These are phyloP conservation scores for Dissostichus mawsoni DNA, from an alignment of 2,113 vertebrate species.

Conservation along the genomic window DNA sequence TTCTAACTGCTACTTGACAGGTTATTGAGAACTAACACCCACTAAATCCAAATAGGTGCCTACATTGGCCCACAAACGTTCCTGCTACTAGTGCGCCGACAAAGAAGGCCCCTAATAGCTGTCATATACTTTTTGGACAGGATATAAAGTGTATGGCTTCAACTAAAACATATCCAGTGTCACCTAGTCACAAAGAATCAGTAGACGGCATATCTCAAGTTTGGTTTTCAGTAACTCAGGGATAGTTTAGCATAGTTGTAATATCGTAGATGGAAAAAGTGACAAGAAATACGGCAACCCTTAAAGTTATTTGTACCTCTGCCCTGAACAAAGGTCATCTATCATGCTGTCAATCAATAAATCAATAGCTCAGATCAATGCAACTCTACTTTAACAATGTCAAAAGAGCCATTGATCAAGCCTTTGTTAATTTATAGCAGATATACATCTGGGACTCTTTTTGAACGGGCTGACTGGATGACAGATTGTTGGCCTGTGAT, in stretches of 20 bases:
- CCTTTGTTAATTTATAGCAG: constrained; percentile 10
- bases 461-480: constrained; percentile 17
- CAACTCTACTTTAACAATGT: constrained; percentile 48
- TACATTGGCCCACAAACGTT: constrained; percentile 18
- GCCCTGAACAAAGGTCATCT: constrained; percentile 21
- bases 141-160: constrained; percentile 24
- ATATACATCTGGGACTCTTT: constrained; percentile 21
- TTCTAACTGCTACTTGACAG: background rate
- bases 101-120: constrained; percentile 9
- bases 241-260: constrained; percentile 4
- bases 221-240: background rate
- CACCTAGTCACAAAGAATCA: constrained; percentile 21
- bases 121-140: constrained; percentile 26
- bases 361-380: constrained; percentile 57
- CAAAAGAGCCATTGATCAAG: constrained; percentile 51
- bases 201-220: background rate
- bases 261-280: background rate
- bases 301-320: background rate
- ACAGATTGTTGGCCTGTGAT: constrained; percentile 34
- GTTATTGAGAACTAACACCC: background rate
- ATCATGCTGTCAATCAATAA: constrained; percentile 63
- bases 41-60: background rate
- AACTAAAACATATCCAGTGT: constrained; percentile 32
- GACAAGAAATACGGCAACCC: background rate
- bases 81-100: constrained; percentile 14